Evolutionary conservation across 2,888 invertebrate species (phyloP).

Genomic region (Oscheius sp.): DNA sequence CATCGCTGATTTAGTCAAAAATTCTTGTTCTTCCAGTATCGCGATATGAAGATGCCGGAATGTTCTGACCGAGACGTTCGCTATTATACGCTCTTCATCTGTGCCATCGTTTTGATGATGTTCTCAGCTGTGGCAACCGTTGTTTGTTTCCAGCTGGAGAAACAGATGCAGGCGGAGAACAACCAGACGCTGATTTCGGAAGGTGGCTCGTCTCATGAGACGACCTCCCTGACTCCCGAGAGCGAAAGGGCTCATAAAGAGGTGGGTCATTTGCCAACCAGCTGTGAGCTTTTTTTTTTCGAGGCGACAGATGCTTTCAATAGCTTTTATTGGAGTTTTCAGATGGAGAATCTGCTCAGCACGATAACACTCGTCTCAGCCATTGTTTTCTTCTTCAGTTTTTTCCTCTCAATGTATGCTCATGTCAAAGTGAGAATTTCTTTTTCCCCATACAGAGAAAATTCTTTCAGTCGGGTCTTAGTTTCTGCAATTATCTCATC

Average conservation of each 20-base stretch:
- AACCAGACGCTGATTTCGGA: neutral
- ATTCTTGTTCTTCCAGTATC: constrained; percentile 71
- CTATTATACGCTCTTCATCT: constrained; percentile 73
- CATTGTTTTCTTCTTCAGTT: constrained; percentile 74
- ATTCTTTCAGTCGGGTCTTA: constrained; percentile 50
- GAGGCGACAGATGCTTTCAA: neutral
- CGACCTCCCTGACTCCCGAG: neutral
- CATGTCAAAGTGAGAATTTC: constrained; percentile 72
- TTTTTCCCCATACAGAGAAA: neutral
- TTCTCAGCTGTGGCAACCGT: constrained; percentile 74
- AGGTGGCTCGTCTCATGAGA: neutral
- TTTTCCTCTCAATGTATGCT: constrained; percentile 75
- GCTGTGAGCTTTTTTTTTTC: neutral
- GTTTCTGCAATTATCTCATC: constrained; percentile 52
- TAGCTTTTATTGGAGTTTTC: constrained; percentile 2
- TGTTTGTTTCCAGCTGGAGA: constrained; percentile 71
- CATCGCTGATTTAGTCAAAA: no score
- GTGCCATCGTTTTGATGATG: constrained; percentile 74
- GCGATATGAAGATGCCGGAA: constrained; percentile 73
- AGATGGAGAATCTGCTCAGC: constrained; percentile 65
- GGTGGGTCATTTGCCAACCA: neutral
- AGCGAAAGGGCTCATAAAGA: constrained; percentile 7
- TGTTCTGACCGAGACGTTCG: constrained; percentile 73
- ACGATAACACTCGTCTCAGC: constrained; percentile 74
- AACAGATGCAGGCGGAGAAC: constrained; percentile 24